Conservation (phyloP, 2,113 vertebrate genomes). For the Chinchilla lanigera region DNA sequence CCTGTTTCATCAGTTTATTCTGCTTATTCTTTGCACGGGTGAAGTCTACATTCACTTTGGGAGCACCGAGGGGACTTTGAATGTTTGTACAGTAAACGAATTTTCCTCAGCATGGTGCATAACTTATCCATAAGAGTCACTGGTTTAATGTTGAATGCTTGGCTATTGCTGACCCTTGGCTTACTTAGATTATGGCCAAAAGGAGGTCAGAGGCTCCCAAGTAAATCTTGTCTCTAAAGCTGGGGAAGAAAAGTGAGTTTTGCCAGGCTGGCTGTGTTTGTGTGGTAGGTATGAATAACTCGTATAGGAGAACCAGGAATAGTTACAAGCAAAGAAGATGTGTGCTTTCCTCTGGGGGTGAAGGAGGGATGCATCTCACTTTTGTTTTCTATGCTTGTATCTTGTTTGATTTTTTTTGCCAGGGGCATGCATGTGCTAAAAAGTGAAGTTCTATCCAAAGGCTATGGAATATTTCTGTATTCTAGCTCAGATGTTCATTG, state of each 20-base stretch:
- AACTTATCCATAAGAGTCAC: background rate
- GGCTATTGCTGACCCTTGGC: background rate
- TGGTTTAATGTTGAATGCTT: background rate
- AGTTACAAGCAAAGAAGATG: background rate
- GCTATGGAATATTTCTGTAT: background rate
- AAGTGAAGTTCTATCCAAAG: background rate
- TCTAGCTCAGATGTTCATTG: constrained; percentile 3
- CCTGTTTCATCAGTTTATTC: background rate
- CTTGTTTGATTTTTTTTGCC: constrained; percentile 9
- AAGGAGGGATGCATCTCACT: background rate
- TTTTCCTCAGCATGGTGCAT: background rate
- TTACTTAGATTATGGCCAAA: background rate
- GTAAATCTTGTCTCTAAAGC: constrained; percentile 18
- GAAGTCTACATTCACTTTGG: background rate
- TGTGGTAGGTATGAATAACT: background rate
- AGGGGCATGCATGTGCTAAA: constrained; percentile 1
- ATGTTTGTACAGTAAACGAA: background rate
- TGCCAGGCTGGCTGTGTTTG: background rate
- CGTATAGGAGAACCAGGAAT: background rate
- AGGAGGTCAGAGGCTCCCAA: background rate
- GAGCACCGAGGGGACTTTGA: background rate
- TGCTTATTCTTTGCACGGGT: background rate
- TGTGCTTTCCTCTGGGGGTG: background rate
- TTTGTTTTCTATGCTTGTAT: constrained; percentile 5
- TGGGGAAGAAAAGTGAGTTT: background rate